A percentile compares a stretch with the other conserved stretches of the same genome.
Evolutionary conservation across 2,888 invertebrate genomes (phyloP).

Genomic region (Cynaeus angustus): DNA sequence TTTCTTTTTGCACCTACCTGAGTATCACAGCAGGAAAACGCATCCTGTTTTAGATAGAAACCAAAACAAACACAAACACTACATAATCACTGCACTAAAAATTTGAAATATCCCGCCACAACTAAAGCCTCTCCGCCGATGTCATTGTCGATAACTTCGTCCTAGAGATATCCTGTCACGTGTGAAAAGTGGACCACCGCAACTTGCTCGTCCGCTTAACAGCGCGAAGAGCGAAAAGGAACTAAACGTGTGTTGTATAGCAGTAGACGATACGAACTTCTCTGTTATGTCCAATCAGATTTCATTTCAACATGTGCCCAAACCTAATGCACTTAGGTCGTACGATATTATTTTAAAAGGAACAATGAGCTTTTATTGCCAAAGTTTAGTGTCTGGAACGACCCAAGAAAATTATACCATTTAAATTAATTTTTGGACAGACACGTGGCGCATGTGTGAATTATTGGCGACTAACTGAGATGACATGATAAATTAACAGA

Average conservation of each 20-base stretch:
- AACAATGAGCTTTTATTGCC: slow-evolving; percentile 46
- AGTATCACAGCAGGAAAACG: slow-evolving; percentile 45
- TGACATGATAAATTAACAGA: slow-evolving; percentile 20
- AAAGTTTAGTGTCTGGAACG: slow-evolving; percentile 28
- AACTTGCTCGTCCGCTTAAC: slow-evolving; percentile 49
- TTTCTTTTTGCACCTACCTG: slow-evolving; percentile 38
- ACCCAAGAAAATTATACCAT: slow-evolving; percentile 35
- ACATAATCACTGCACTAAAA: slow-evolving; percentile 30
- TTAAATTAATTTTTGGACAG: slow-evolving; percentile 27
- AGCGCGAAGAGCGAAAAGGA: slow-evolving; percentile 59
- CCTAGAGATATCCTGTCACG: slow-evolving; percentile 26
- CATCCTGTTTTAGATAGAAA: slow-evolving; percentile 40
- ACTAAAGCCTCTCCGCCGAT: slow-evolving; percentile 9
- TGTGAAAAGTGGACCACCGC: slow-evolving; percentile 38
- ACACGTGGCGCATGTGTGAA: slow-evolving; percentile 32
- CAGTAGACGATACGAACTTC: slow-evolving; percentile 47
- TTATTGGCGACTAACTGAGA: slow-evolving; percentile 14
- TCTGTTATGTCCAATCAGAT: slow-evolving; percentile 47
- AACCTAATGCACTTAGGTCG: slow-evolving; percentile 37
- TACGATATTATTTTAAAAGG: slow-evolving; percentile 40
- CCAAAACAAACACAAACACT: slow-evolving; percentile 23
- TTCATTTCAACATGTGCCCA: slow-evolving; percentile 48
- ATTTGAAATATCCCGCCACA: slow-evolving; percentile 31
- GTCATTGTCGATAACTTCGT: slow-evolving; percentile 27
- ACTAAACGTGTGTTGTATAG: slow-evolving; percentile 55